Base-by-base conservation (phyloP, 2,888 invertebrate species). In the Brachynemurus nebulosus region DNA sequence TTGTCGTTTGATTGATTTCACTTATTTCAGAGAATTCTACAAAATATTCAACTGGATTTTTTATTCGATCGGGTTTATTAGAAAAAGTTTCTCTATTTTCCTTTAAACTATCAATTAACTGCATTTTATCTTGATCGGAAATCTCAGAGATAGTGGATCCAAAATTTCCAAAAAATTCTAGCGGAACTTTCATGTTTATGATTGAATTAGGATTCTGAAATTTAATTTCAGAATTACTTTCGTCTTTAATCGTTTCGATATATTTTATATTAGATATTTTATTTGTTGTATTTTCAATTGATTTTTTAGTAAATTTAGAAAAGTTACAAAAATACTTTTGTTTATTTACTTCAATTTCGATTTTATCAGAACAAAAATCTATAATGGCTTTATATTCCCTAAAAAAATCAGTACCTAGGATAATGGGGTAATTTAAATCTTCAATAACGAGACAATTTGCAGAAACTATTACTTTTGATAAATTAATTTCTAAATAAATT, bases 381-480 rank as follows among this genome's bases (percentile, higher is more conserved):
- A 39, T 39, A 20, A 12, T 3, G 11, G 21, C 39, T n/a, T 20
- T 11, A 20, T 39, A 17, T 39, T 39, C 39, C 5, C 9, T 39
- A 1, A 39, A 39, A 19, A 19, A 39, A 16, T 39, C 39, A 20
- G 12, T 20, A 20, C 39, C 39, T n/a, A 39, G n/a, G 4, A 39
- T 17, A 7, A 39, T 21, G n/a, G 3, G 39, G 7, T 21, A 39
- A 21, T n/a, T 21, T 38, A 38, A n/a, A 38, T 17, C 11, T 20
- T 20, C 18, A 18, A 20, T 19, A 11, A 19, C 20, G 18, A 38
- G 20, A 38, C 19, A 17, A 16, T 18, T 20, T n/a, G 38, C 38
- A 17, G 16, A 18, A 20, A 38, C 18, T 38, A 12, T 5, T 2
- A 39, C 39, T 12, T 18, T 18, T 11, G n/a, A 12, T 21, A 39